A percentile compares a stretch with the other conserved stretches of the same genome.
Evolutionary conservation across 2,113 vertebrate species (phyloP).

Genomic region (Salvelinus namaycush): DNA sequence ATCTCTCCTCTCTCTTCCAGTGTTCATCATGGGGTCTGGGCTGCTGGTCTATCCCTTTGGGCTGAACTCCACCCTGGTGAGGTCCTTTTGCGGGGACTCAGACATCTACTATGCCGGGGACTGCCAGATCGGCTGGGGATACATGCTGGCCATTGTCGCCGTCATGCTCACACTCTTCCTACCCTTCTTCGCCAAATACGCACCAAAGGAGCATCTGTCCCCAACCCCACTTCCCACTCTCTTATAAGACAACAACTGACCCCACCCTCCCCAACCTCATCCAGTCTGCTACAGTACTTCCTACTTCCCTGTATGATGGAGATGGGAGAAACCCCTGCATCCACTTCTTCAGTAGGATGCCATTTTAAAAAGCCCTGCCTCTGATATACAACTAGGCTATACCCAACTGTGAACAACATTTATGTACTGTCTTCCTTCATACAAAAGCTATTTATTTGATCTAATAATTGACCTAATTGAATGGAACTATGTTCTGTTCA

Average conservation of each 20-base stretch:
- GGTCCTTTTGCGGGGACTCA: conserved; percentile 85
- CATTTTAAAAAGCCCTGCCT: conserved; percentile 49
- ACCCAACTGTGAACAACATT: conserved; percentile 61
- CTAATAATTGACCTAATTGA: conserved; percentile 15
- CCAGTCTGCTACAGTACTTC: conserved; percentile 10
- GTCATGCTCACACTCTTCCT: conserved; percentile 93
- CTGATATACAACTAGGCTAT: conserved; percentile 44
- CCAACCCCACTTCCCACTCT: conserved; percentile 89
- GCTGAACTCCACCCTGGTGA: conserved; percentile 85
- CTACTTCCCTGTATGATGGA: conserved; percentile 36
- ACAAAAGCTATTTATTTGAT: conserved; percentile 38
- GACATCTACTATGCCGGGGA: conserved; percentile 89
- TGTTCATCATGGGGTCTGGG: conserved; percentile 91
- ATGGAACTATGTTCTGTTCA: conserved; percentile 9
- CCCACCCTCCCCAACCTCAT: not conserved
- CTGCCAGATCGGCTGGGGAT: conserved; percentile 93
- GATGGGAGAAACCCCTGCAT: conserved; percentile 44
- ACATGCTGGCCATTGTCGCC: conserved; percentile 91
- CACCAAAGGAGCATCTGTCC: conserved; percentile 89
- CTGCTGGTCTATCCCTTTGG: conserved; percentile 92
- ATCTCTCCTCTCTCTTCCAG: conserved; percentile 64
- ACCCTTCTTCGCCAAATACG: conserved; percentile 95
- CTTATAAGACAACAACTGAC: conserved; percentile 79
- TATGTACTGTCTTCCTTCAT: conserved; percentile 76
- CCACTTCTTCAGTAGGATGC: conserved; percentile 47